Conservation (phyloP, 2,113 vertebrate genomes). For the Percina caprodes region DNA sequence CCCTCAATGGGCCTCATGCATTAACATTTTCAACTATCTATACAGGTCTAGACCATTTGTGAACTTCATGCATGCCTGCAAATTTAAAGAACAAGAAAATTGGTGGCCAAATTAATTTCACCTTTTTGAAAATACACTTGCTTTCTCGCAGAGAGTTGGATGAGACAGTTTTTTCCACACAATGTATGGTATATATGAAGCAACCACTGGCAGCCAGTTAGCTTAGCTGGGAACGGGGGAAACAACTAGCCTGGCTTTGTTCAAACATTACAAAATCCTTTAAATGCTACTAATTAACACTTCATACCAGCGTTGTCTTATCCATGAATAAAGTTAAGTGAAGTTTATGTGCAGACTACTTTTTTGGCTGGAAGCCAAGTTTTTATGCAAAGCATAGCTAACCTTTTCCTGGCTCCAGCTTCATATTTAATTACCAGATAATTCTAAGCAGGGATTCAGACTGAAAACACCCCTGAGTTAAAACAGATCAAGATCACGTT, state of each 20-base stretch:
- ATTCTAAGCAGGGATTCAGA: neutral
- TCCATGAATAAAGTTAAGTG: neutral
- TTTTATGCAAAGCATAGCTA: neutral
- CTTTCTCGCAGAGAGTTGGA: neutral
- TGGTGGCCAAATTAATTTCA: neutral
- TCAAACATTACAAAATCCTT: neutral
- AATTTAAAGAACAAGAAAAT: neutral
- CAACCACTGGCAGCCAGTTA: neutral
- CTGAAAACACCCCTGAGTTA: neutral
- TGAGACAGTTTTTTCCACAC: neutral
- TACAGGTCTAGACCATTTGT: neutral
- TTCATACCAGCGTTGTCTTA: neutral
- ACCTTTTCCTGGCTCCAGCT: neutral
- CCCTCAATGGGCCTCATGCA: neutral
- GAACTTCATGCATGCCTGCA: neutral
- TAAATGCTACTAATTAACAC: neutral
- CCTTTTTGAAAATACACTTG: neutral
- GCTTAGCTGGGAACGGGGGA: neutral
- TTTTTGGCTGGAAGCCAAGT: neutral
- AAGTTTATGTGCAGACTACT: neutral
- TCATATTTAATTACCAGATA: neutral
- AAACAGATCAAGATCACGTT: neutral
- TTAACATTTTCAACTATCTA: neutral
- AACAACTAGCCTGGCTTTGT: neutral
- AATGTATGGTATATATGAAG: neutral